These are phyloP conservation scores for Chitala chitala DNA, from an alignment of 2,113 vertebrate genomes.

Conservation along the genomic window DNA sequence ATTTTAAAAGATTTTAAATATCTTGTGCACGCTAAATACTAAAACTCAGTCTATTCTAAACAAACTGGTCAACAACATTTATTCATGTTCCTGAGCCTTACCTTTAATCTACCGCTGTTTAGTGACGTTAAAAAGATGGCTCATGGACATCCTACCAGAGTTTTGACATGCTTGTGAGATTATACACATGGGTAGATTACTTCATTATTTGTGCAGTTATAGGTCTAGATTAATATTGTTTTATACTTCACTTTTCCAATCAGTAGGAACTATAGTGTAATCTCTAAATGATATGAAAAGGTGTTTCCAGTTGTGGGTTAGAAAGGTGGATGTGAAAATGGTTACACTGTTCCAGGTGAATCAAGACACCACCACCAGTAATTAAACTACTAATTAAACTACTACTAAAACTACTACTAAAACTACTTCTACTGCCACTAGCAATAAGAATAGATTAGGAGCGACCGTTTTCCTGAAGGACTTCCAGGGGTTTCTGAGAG, in stretches of 20 bases:
- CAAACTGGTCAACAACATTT: constrained; percentile 41
- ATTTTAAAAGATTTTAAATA: constrained; percentile 43
- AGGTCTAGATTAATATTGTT: constrained; percentile 27
- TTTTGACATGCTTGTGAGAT: constrained; percentile 42
- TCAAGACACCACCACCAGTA: constrained; percentile 23
- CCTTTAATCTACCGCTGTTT: constrained; percentile 42
- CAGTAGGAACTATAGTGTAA: constrained; percentile 34
- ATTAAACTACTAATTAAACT: no score
- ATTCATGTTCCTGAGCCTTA: constrained; percentile 41
- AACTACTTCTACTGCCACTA: constrained; percentile 49
- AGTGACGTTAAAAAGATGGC: constrained; percentile 44
- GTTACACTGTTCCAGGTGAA: constrained; percentile 15
- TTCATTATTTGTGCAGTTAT: constrained; percentile 36
- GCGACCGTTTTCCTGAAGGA: constrained; percentile 27
- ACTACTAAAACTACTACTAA: constrained; percentile 30
- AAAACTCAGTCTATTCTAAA: constrained; percentile 50
- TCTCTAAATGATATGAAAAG: constrained; percentile 42
- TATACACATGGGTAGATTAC: constrained; percentile 42
- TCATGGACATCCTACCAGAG: constrained; percentile 39
- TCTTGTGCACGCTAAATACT: constrained; percentile 50
- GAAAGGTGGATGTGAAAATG: background rate
- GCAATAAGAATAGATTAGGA: constrained; percentile 31
- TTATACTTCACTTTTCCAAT: constrained; percentile 27
- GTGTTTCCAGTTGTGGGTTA: constrained; percentile 27
- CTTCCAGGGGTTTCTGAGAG: constrained; percentile 21